phyloP scores from a whole-genome alignment of 2,888 invertebrate genomes.

The Andrena fulva region DNA sequence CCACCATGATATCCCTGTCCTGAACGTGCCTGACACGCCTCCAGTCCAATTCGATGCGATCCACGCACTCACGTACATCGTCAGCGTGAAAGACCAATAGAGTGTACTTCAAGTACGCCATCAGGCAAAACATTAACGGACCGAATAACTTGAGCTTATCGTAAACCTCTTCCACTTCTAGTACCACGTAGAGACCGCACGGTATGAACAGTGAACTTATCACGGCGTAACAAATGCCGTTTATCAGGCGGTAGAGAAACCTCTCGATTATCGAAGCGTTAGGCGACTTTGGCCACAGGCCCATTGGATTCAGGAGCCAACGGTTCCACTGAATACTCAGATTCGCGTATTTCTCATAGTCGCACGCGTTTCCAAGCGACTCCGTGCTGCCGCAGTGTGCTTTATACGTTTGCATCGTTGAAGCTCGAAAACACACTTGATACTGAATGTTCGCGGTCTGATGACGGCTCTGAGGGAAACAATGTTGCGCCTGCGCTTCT shows the following conservation, averaged over 20 bases:
- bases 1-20: conserved; percentile 71
- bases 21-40: conserved; percentile 49
- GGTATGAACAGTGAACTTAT: conserved; percentile 72
- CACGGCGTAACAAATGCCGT: conserved; percentile 48
- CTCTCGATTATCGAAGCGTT: neutral
- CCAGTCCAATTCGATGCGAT: conserved; percentile 75
- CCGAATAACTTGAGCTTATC: conserved; percentile 68
- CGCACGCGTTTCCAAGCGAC: neutral
- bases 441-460: neutral
- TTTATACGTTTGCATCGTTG: conserved; percentile 15
- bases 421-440: neutral
- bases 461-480: neutral
- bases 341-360: conserved; percentile 43
- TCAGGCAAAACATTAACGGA: conserved; percentile 72
- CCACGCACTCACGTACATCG: conserved; percentile 65
- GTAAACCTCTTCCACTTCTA: conserved; percentile 67
- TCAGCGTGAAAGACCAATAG: conserved; percentile 54
- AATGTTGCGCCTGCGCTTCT: conserved; percentile 29
- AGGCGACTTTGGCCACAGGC: conserved; percentile 66
- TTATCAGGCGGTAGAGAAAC: neutral
- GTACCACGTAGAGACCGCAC: conserved; percentile 60
- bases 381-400: too few relatives aligned
- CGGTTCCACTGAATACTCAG: conserved; percentile 64
- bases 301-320: conserved; percentile 68
- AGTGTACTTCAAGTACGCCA: conserved; percentile 72